Percentiles rank a stretch among this genome's conserved stretches.
Evolutionary conservation across 2,113 vertebrate genomes (phyloP).

Genomic region (Tursiops truncatus): DNA sequence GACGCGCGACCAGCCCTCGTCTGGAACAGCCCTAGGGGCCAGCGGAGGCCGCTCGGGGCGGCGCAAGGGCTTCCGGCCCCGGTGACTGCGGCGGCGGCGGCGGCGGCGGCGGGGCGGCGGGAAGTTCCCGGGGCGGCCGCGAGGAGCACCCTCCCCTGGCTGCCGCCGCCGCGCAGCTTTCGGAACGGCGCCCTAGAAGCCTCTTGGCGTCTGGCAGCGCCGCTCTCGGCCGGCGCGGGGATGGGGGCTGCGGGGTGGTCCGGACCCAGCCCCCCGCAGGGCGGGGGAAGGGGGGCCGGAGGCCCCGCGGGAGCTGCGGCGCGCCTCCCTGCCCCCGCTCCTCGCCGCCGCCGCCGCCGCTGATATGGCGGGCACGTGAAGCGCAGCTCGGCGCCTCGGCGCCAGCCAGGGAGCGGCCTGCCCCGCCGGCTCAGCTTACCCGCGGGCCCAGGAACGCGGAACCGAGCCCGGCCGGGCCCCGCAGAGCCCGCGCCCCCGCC

Average conservation of each 20-base stretch:
- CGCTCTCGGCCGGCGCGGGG: background rate
- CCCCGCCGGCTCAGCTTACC: slow-evolving; percentile 65
- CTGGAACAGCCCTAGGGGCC: slow-evolving; percentile 54
- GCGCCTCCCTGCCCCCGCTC: background rate
- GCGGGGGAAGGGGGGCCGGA: slow-evolving; percentile 55
- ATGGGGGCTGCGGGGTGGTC: slow-evolving; percentile 43
- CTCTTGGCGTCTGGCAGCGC: slow-evolving; percentile 63
- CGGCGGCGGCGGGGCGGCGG: slow-evolving; percentile 63
- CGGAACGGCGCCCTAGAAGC: slow-evolving; percentile 62
- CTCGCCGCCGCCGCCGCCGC: slow-evolving; percentile 19
- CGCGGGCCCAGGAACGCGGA: slow-evolving; percentile 72
- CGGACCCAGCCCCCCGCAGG: background rate
- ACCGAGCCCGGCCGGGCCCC: slow-evolving; percentile 52
- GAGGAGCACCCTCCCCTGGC: slow-evolving; percentile 73
- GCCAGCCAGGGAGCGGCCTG: slow-evolving; percentile 76
- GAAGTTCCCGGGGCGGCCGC: slow-evolving; percentile 77
- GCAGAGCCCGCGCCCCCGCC: slow-evolving; percentile 43
- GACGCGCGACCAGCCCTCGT: background rate
- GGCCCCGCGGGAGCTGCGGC: slow-evolving; percentile 65
- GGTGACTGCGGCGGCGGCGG: slow-evolving; percentile 59
- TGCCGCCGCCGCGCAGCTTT: slow-evolving; percentile 64
- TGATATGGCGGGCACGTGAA: slow-evolving; percentile 78
- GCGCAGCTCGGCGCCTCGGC: slow-evolving; percentile 69
- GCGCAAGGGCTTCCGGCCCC: slow-evolving; percentile 75
- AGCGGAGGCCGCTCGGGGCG: slow-evolving; percentile 48